Conservation (phyloP, 2,113 vertebrate species). For the Ahaetulla prasina region DNA sequence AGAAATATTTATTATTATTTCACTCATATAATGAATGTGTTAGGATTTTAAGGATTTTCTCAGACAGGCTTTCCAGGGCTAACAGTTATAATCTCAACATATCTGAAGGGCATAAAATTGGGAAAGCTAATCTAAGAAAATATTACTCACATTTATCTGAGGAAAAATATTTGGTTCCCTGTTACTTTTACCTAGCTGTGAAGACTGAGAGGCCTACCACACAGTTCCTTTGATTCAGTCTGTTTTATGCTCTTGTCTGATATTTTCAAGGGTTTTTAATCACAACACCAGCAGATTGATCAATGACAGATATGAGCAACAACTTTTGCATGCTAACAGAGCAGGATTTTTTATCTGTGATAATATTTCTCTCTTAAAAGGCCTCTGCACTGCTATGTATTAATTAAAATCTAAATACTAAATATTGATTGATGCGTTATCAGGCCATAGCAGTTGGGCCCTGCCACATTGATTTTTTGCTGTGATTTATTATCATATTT, state of each 20-base stretch:
- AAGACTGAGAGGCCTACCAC: conserved; percentile 23
- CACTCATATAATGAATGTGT: background rate
- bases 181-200: background rate
- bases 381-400: conserved; percentile 82
- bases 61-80: background rate
- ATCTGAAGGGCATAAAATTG: background rate
- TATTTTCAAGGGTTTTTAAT: conserved; percentile 84
- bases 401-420: conserved; percentile 99
- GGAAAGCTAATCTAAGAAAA: background rate
- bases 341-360: conserved; percentile 86
- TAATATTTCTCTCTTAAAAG: conserved; percentile 95
- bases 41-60: background rate
- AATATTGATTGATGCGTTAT: conserved; percentile 99
- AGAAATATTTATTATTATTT: rapidly evolving
- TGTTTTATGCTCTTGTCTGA: conserved; percentile 67
- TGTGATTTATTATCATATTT: conserved; percentile 99
- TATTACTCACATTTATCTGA: conserved; percentile 6
- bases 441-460: conserved; percentile 92
- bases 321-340: conserved; percentile 80
- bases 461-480: conserved; percentile 90
- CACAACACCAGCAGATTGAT: conserved; percentile 80
- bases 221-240: conserved; percentile 47
- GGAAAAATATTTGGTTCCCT: rapidly evolving
- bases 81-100: background rate
- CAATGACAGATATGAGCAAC: conserved; percentile 90